Percentiles rank a stretch among this genome's conserved stretches.
Conservation (phyloP, 2,113 vertebrate genomes). For the Sarotherodon lohbergeri region DNA sequence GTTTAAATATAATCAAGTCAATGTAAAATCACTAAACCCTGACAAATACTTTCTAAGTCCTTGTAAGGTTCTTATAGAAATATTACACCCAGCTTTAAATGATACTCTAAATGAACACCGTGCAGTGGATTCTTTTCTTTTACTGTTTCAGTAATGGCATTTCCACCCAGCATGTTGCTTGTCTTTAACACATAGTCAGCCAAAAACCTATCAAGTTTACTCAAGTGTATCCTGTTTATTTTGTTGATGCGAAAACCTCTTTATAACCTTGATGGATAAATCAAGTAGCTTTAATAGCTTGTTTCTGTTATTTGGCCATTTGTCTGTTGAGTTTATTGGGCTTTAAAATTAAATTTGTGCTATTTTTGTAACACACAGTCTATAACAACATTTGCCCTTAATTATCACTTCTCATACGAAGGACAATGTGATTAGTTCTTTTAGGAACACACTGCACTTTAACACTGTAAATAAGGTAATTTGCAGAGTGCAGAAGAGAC, state of each 20-base stretch:
- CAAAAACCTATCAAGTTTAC: neutral
- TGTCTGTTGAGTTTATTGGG: constrained; percentile 4
- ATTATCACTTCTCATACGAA: neutral
- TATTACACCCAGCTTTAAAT: neutral
- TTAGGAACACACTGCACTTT: neutral
- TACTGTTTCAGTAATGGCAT: neutral
- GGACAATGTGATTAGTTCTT: neutral
- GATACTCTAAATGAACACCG: neutral
- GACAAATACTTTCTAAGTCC: constrained; percentile 20
- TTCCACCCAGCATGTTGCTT: neutral
- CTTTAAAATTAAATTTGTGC: neutral
- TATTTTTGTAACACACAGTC: neutral
- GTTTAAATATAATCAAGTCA: neutral
- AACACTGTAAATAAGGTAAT: neutral
- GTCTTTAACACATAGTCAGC: neutral
- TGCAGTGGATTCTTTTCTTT: neutral
- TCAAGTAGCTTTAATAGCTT: neutral
- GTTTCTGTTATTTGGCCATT: neutral
- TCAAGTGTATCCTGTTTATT: neutral
- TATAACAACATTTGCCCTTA: neutral
- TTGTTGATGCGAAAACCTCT: neutral
- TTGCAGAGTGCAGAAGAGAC: neutral
- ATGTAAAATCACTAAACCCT: neutral
- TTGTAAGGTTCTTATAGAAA: constrained; percentile 21
- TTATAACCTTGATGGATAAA: neutral